Percentiles rank a stretch among this genome's conserved stretches.
Conservation (phyloP, 2,888 invertebrate species). For the Eucriotettix oculatus region DNA sequence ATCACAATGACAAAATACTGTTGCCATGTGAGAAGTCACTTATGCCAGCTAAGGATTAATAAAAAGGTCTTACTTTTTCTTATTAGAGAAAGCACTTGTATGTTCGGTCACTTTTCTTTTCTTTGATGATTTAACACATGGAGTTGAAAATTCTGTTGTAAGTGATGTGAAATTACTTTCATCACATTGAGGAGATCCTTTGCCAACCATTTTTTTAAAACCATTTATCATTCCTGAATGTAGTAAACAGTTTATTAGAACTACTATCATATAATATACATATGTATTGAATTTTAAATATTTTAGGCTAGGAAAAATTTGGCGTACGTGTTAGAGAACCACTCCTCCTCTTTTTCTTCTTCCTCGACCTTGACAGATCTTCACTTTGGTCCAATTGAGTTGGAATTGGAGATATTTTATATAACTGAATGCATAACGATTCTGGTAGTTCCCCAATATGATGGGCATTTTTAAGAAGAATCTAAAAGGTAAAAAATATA, state of each 20-base stretch:
- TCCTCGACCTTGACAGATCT: slow-evolving; percentile 32
- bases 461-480: slow-evolving; percentile 61
- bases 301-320: no score
- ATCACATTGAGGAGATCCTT: slow-evolving; percentile 28
- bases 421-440: slow-evolving; percentile 25
- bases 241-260: slow-evolving; percentile 8
- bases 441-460: slow-evolving; percentile 58
- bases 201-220: slow-evolving; percentile 57
- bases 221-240: slow-evolving; percentile 56
- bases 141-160: slow-evolving; percentile 25
- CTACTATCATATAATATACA: not conserved
- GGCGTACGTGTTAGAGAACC: slow-evolving; percentile 68
- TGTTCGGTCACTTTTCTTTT: slow-evolving; percentile 45
- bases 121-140: slow-evolving; percentile 41
- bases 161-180: slow-evolving; percentile 14
- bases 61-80: slow-evolving; percentile 50
- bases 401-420: slow-evolving; percentile 2
- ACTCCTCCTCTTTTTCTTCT: slow-evolving; percentile 66
- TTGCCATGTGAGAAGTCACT: no score
- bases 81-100: slow-evolving; percentile 39
- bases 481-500: slow-evolving; percentile 27
- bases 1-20: no score
- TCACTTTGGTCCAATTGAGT: slow-evolving; percentile 14
- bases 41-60: no score
- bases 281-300: not conserved